Evolutionary conservation across 2,113 vertebrate species (phyloP), one percentile per base, ranked within the genome.

Genomic region (Aramus guarauna): DNA sequence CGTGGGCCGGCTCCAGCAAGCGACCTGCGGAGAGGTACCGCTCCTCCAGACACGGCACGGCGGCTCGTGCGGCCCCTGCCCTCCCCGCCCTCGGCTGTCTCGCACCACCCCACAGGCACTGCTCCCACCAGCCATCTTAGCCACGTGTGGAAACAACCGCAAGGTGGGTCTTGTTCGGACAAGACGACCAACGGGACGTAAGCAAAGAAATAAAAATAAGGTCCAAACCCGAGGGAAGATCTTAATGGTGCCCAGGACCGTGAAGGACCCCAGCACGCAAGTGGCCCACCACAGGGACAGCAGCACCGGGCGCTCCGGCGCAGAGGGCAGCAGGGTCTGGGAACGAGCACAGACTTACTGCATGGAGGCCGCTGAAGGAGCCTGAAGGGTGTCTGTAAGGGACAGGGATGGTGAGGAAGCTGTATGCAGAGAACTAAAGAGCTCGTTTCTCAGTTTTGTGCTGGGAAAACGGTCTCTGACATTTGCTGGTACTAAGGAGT

Each of bases 61-160:
- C 3, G 2, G 22, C 30, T 67, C 4, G 0, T 30, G 13, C n/a
- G 1, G 19, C 16, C 34, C 55, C 79, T 83, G 50, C 23, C 75
- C 30, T 30, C 53, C 39, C 45, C 3, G 5, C 30, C 9, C 34
- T 80, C 6, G 2, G 22, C 77, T 52, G 43, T 23, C 63, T 56
- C 4, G 0, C 53, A 39, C 8, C 55, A 66, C 41, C 48, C 45
- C 1, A 0, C 21, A 2, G 0, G 18, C 67, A 12, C 55, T 9
- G 32, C 47, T 86, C 24, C 4, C 63, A 50, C n/a, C 5, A 17
- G 39, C 5, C 3, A 9, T 15, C 43, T 69, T 6, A 60, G 71
- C 37, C 64, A 59, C 0, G 0, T 8, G 3, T 1, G 2, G 69
- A n/a, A 85, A 37, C 10, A 53, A 13, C 47, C 1, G 1, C 87